A percentile compares a stretch with the other conserved stretches of the same genome.
Conservation (phyloP, 2,797 vertebrate species). For the Gymnothorax javanicus region DNA sequence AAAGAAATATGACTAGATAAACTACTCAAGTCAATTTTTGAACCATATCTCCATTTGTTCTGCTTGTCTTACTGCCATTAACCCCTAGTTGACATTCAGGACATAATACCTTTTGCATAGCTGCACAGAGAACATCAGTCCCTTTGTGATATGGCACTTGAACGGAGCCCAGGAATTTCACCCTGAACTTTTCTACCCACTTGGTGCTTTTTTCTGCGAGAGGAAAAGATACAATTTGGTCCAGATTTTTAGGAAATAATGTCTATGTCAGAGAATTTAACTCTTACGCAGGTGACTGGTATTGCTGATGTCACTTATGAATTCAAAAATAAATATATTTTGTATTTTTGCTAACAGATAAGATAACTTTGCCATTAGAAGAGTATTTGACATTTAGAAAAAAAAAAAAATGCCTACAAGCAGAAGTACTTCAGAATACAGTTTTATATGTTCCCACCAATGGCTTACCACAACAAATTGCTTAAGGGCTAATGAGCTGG, state of each 20-base stretch:
- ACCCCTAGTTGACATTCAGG: background rate
- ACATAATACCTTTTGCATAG: conserved; percentile 92
- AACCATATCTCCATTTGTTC: background rate
- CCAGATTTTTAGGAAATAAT: background rate
- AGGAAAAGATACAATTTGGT: background rate
- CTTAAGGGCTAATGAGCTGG: too few species aligned
- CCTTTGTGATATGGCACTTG: conserved; percentile 96
- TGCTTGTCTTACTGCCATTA: too few species aligned
- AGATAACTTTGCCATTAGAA: background rate
- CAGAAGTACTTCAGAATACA: too few species aligned
- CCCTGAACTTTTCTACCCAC: conserved; percentile 89
- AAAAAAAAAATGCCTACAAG: too few species aligned
- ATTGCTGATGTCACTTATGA: background rate
- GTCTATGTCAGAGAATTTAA: background rate
- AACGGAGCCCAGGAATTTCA: conserved; percentile 95
- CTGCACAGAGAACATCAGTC: conserved; percentile 93
- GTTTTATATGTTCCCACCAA: too few species aligned
- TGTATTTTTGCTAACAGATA: background rate
- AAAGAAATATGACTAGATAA: background rate
- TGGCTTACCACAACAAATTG: too few species aligned
- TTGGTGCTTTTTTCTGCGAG: conserved; percentile 79
- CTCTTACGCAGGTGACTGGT: background rate
- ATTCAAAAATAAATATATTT: background rate
- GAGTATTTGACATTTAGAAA: background rate
- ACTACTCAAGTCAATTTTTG: too few species aligned